These are phyloP conservation scores for Epizoanthus scotinus DNA, from an alignment of 92 coral and sea anemone species.

Conservation along the genomic window DNA sequence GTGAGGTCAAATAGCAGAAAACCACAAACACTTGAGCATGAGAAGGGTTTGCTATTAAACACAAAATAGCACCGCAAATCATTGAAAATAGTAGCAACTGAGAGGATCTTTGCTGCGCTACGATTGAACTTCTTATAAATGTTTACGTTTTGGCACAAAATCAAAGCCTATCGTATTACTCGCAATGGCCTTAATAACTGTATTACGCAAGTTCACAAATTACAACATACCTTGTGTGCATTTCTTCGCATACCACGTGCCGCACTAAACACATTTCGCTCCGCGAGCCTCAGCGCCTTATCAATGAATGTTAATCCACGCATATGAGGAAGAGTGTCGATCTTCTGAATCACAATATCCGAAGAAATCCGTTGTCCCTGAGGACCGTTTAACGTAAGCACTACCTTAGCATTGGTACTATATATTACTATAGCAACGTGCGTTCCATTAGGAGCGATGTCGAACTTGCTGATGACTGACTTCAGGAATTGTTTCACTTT, in stretches of 20 bases:
- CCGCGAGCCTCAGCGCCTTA: slow-evolving; percentile 39
- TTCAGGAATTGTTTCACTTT: slow-evolving; percentile 47
- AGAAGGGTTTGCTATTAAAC: too few species aligned
- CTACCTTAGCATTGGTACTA: slow-evolving; percentile 49
- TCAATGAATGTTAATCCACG: slow-evolving; percentile 44
- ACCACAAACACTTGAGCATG: too few species aligned
- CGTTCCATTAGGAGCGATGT: slow-evolving; percentile 35
- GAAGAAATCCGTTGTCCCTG: slow-evolving; percentile 10
- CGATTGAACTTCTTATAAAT: too few species aligned
- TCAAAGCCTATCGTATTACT: too few species aligned
- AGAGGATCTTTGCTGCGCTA: too few species aligned
- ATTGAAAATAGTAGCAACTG: too few species aligned
- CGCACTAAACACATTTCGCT: background rate
- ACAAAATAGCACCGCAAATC: too few species aligned
- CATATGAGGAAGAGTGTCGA: slow-evolving; percentile 40
- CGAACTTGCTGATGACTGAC: slow-evolving; percentile 34
- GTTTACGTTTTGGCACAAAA: too few species aligned
- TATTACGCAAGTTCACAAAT: background rate
- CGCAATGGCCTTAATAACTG: background rate
- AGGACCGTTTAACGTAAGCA: slow-evolving; percentile 35
- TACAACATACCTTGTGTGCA: slow-evolving; percentile 27
- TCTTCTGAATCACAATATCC: background rate
- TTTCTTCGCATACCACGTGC: slow-evolving; percentile 30
- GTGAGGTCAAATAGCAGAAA: too few species aligned
- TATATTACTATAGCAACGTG: slow-evolving; percentile 53